These are phyloP conservation scores for Dipodomys spectabilis DNA, from an alignment of 2,113 vertebrate species.

Conservation along the genomic window DNA sequence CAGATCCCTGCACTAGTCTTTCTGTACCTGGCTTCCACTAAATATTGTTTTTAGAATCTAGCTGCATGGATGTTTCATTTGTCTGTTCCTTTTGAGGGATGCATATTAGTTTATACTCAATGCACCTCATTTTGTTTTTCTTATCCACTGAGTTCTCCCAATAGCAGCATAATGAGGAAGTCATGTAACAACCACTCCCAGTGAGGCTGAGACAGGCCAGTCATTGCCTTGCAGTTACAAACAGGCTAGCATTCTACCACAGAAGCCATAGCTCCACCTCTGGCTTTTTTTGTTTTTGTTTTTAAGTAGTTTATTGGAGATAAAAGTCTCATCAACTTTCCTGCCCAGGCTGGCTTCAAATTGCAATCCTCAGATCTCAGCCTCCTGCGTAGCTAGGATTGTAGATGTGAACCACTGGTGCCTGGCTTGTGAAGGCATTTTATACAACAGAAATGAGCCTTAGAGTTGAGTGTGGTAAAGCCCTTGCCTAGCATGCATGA, in stretches of 20 bases:
- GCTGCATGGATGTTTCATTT: neutral
- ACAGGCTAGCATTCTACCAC: too few relatives aligned
- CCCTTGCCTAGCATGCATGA: neutral
- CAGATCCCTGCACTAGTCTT: neutral
- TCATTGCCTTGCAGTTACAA: too few relatives aligned
- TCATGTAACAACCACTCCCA: neutral
- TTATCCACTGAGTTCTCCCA: neutral
- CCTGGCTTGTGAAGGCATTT: neutral
- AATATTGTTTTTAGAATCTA: neutral
- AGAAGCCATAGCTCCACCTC: too few relatives aligned
- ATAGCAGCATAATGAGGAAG: neutral
- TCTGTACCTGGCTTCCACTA: neutral
- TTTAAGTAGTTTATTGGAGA: too few relatives aligned
- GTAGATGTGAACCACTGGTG: too few relatives aligned
- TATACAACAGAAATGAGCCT: neutral
- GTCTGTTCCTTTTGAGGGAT: neutral
- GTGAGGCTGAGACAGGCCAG: neutral
- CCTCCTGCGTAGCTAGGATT: too few relatives aligned
- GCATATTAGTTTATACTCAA: neutral
- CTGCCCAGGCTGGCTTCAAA: too few relatives aligned
- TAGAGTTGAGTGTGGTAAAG: neutral
- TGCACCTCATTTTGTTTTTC: neutral
- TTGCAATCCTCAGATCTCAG: too few relatives aligned
- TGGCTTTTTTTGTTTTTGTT: too few relatives aligned
- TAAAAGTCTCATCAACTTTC: too few relatives aligned